Evolutionary conservation across 1,140 invertebrate species (phyloP).

Genomic region (Scaptodrosophila lebanonensis): DNA sequence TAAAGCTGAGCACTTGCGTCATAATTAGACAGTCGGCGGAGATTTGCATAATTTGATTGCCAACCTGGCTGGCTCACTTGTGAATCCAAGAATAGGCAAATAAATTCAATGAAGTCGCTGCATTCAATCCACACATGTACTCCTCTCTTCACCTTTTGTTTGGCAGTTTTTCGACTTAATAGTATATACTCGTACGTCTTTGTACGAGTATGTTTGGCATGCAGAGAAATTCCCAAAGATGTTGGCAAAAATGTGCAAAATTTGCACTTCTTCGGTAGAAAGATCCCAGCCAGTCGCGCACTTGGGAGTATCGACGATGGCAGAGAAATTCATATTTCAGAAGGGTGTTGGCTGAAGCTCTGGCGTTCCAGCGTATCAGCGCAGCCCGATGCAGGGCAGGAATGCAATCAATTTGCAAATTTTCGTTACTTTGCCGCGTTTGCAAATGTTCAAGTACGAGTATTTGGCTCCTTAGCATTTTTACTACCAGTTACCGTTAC

Average conservation of each 20-base stretch:
- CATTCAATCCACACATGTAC: too few relatives aligned
- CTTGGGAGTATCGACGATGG: too few relatives aligned
- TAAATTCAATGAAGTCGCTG: slow-evolving; percentile 44
- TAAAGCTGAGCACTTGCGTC: slow-evolving; percentile 25
- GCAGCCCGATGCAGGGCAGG: slow-evolving; percentile 44
- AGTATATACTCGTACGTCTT: too few relatives aligned
- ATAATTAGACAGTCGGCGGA: slow-evolving; percentile 38
- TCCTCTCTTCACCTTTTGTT: too few relatives aligned
- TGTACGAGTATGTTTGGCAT: too few relatives aligned
- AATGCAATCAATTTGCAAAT: slow-evolving; percentile 77
- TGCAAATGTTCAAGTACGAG: slow-evolving; percentile 71
- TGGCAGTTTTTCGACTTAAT: slow-evolving; percentile 17
- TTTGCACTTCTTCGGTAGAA: slow-evolving; percentile 37
- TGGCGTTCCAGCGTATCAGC: slow-evolving; percentile 12
- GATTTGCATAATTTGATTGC: slow-evolving; percentile 62
- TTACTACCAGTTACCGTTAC: slow-evolving; percentile 29
- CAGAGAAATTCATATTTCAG: slow-evolving; percentile 28
- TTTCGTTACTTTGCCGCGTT: slow-evolving; percentile 74
- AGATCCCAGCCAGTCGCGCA: too few relatives aligned
- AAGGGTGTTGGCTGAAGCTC: slow-evolving; percentile 31
- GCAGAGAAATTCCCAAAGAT: slow-evolving; percentile 51
- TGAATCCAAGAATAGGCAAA: neutral
- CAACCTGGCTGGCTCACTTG: slow-evolving; percentile 5
- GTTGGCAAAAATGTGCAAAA: slow-evolving; percentile 57
- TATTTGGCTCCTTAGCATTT: slow-evolving; percentile 71